Evolutionary conservation across 2,113 vertebrate species (phyloP).

Genomic region (Ceratotherium simum): DNA sequence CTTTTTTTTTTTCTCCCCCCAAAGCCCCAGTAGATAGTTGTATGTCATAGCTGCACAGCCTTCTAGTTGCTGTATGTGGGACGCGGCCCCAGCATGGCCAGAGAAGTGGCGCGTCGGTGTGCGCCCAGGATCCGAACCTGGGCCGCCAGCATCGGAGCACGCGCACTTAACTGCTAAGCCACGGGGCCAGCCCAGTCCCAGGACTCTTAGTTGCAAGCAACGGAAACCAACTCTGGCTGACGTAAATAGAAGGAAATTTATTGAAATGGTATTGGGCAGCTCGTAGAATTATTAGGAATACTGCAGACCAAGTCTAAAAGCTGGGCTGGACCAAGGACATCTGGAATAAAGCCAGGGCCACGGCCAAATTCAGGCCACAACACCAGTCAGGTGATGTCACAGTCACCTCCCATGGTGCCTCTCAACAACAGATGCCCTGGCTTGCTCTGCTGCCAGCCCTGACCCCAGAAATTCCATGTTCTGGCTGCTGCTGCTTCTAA

Average conservation of each 20-base stretch:
- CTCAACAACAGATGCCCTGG: neutral
- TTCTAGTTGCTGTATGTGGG: no score
- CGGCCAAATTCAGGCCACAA: neutral
- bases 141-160: no score
- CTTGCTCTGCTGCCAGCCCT: no score
- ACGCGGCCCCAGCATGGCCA: no score
- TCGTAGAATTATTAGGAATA: neutral
- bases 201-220: neutral
- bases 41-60: no score
- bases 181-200: no score
- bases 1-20: no score
- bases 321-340: neutral
- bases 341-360: neutral
- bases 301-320: neutral
- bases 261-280: neutral
- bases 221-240: neutral
- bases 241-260: rapidly evolving
- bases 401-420: neutral
- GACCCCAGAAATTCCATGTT: neutral
- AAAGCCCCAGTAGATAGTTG: no score
- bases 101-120: no score
- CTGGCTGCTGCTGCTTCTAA: neutral
- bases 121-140: no score
- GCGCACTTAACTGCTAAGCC: no score
- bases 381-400: neutral